Conservation (phyloP, 92 coral and sea anemone species). For the Palythoa grandiflora region DNA sequence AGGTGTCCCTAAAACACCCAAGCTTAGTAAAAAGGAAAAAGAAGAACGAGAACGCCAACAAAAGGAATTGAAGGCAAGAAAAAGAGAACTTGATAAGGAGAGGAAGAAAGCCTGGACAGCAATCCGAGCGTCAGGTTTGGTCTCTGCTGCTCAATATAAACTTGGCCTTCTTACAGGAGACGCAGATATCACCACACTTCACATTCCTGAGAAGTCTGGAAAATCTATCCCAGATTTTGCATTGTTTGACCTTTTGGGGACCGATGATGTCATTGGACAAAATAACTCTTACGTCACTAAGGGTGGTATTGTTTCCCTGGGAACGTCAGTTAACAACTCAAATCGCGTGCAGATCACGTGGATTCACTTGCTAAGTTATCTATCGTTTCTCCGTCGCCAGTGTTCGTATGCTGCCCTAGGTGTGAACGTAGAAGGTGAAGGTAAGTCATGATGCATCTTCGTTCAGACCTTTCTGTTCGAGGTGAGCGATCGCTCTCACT, state of each 20-base stretch:
- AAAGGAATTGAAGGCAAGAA: constrained; percentile 72
- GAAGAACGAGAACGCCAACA: constrained; percentile 58
- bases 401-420: constrained; percentile 94
- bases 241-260: constrained; percentile 92
- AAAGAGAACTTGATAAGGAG: constrained; percentile 77
- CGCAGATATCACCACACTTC: constrained; percentile 76
- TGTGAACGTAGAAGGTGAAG: constrained; percentile 58
- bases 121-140: constrained; percentile 84
- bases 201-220: constrained; percentile 80
- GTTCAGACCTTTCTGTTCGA: too few relatives aligned
- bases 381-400: constrained; percentile 90
- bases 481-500: too few relatives aligned
- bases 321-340: constrained; percentile 75
- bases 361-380: constrained; percentile 93
- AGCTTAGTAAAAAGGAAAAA: constrained; percentile 52
- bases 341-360: constrained; percentile 90
- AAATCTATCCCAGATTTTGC: constrained; percentile 80
- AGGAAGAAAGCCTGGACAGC: constrained; percentile 84
- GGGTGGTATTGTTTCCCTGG: constrained; percentile 85
- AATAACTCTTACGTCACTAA: constrained; percentile 60
- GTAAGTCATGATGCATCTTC: not conserved
- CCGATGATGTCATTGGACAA: constrained; percentile 80
- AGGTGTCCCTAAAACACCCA: constrained; percentile 42
- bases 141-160: constrained; percentile 77
- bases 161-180: constrained; percentile 83